Percentiles rank a stretch among this genome's conserved stretches.
Conservation (phyloP, 2,113 vertebrate genomes). For the Ciconia maguari region DNA sequence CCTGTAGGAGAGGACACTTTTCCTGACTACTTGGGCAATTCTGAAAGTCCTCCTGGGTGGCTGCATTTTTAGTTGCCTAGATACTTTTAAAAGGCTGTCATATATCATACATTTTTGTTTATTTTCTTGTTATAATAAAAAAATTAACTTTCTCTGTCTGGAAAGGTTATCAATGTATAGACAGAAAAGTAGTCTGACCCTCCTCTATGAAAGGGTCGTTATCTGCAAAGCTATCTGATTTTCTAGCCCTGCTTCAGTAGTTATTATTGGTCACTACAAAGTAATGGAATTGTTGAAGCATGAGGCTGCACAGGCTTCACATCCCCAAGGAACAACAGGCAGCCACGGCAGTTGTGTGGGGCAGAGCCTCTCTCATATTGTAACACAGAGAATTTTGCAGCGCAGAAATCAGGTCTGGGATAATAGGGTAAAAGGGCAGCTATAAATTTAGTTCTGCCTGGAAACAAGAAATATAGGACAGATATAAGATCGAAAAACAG, state of each 20-base stretch:
- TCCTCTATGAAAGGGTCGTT: not conserved
- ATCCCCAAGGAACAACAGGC: not conserved
- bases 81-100: not conserved
- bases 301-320: rapidly evolving
- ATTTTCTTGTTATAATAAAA: not conserved
- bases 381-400: not conserved
- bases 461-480: not conserved
- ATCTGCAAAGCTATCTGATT: not conserved
- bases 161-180: not conserved
- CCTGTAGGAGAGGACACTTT: not conserved
- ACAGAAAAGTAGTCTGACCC: not conserved
- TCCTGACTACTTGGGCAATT: not conserved
- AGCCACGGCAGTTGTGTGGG: not conserved
- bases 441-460: not conserved
- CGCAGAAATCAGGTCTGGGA: not conserved
- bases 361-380: not conserved
- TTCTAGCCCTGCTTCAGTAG: not conserved
- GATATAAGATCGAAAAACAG: not conserved
- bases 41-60: not conserved
- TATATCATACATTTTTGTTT: not conserved
- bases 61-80: not conserved
- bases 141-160: not conserved
- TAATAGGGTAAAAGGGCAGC: not conserved
- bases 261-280: not conserved
- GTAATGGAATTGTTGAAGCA: not conserved